These are phyloP conservation scores for Catharus ustulatus DNA, from an alignment of 2,797 vertebrate genomes.

Conservation along the genomic window DNA sequence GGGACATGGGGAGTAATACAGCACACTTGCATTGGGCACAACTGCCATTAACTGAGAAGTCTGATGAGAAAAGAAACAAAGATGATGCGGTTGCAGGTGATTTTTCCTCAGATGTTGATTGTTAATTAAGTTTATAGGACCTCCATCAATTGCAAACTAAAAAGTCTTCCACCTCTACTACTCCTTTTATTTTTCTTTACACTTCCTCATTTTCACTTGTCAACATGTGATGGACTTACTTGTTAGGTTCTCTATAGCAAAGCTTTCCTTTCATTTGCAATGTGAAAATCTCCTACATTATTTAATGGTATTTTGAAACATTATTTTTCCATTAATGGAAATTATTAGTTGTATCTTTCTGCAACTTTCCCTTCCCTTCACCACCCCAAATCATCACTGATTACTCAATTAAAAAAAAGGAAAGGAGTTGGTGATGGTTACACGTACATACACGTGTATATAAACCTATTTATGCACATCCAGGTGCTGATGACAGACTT, in stretches of 20 bases:
- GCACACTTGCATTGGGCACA: not conserved
- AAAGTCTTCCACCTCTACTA: constrained; percentile 65
- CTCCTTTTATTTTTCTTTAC: constrained; percentile 54
- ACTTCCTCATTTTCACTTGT: constrained; percentile 74
- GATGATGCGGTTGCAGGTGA: not conserved
- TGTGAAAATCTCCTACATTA: constrained; percentile 47
- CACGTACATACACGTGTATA: not conserved
- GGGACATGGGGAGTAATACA: not conserved
- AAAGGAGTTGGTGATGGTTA: not conserved
- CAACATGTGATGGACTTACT: constrained; percentile 65
- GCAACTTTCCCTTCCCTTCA: not conserved
- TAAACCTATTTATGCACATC: not conserved
- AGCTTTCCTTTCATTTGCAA: constrained; percentile 55
- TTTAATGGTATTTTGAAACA: constrained; percentile 39
- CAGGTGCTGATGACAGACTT: not conserved
- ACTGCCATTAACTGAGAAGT: not conserved
- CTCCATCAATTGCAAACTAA: constrained; percentile 41
- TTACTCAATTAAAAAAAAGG: not conserved
- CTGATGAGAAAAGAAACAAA: constrained; percentile 17
- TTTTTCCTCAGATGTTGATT: constrained; percentile 54
- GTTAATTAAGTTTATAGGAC: constrained; percentile 67
- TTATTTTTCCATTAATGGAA: constrained; percentile 45
- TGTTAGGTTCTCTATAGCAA: constrained; percentile 43
- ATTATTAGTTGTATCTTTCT: not conserved
- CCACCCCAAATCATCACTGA: not conserved